A percentile compares a stretch with the other conserved stretches of the same genome.
phyloP scores from a whole-genome alignment of 1,140 invertebrate genomes.

The Paracyclopina nana region DNA sequence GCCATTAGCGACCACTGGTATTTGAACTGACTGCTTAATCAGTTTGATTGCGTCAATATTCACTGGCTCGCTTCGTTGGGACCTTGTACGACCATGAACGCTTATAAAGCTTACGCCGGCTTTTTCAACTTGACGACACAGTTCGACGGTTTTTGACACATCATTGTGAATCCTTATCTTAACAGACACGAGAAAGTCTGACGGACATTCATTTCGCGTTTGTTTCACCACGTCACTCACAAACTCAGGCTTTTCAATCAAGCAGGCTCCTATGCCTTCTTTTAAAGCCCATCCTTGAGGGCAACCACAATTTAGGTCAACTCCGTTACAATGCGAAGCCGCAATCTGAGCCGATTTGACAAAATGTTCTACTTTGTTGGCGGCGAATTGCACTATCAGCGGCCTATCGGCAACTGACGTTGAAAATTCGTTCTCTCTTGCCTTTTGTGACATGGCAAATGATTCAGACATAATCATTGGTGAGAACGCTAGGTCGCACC shows the following conservation, averaged over 20 bases:
- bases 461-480: conserved; percentile 92
- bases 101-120: conserved; percentile 69
- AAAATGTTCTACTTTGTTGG: conserved; percentile 62
- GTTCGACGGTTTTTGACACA: conserved; percentile 38
- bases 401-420: conserved; percentile 57
- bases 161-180: conserved; percentile 59
- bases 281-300: conserved; percentile 85
- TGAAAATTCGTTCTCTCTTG: conserved; percentile 66
- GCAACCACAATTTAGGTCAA: conserved; percentile 92
- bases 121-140: conserved; percentile 48
- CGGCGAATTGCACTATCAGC: conserved; percentile 82
- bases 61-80: conserved; percentile 53
- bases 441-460: conserved; percentile 68
- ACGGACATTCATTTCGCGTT: conserved; percentile 38
- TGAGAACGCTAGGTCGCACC: conserved; percentile 73
- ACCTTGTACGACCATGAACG: conserved; percentile 68
- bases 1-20: conserved; percentile 82
- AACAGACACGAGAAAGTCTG: conserved; percentile 64
- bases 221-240: conserved; percentile 57
- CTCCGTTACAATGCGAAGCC: conserved; percentile 63
- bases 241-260: conserved; percentile 60
- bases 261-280: conserved; percentile 65
- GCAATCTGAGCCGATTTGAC: conserved; percentile 60
- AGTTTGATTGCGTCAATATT: conserved; percentile 44
- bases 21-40: conserved; percentile 43